Evolutionary conservation across 2,888 invertebrate species (phyloP).

Genomic region (Azorinus chamasolen): DNA sequence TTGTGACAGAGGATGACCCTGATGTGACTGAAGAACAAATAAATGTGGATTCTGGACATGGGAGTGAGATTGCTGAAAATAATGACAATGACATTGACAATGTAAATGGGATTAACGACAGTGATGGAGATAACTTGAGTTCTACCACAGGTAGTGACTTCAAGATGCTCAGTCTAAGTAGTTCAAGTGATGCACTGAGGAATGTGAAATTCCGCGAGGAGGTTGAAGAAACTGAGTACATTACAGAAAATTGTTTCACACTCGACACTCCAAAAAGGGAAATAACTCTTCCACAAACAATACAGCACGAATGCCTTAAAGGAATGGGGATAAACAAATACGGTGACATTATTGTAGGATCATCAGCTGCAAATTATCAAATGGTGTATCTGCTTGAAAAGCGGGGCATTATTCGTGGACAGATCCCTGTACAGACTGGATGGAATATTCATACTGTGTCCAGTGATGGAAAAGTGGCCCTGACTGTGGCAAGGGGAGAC

Average conservation of each 20-base stretch:
- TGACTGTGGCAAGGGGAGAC: slow-evolving; percentile 77
- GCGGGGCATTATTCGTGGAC: slow-evolving; percentile 78
- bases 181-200: slow-evolving; percentile 70
- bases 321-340: slow-evolving; percentile 76
- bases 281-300: slow-evolving; percentile 72
- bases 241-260: slow-evolving; percentile 64
- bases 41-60: slow-evolving; percentile 63
- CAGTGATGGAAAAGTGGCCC: slow-evolving; percentile 77
- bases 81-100: slow-evolving; percentile 63
- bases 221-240: slow-evolving; percentile 66
- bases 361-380: slow-evolving; percentile 67
- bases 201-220: slow-evolving; percentile 69
- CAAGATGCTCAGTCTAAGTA: slow-evolving; percentile 75
- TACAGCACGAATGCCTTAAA: slow-evolving; percentile 78
- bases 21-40: slow-evolving; percentile 26
- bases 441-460: slow-evolving; percentile 80
- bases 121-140: slow-evolving; percentile 43
- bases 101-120: slow-evolving; percentile 47
- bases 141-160: slow-evolving; percentile 63
- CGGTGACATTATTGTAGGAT: slow-evolving; percentile 79
- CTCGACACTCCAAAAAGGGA: slow-evolving; percentile 71
- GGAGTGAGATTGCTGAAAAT: slow-evolving; percentile 69
- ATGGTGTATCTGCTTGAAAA: slow-evolving; percentile 79
- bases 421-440: slow-evolving; percentile 71
- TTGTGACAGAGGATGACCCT: slow-evolving; percentile 6